These are phyloP conservation scores for Bombus cullumanus DNA, from an alignment of 1,140 invertebrate genomes.

Conservation along the genomic window DNA sequence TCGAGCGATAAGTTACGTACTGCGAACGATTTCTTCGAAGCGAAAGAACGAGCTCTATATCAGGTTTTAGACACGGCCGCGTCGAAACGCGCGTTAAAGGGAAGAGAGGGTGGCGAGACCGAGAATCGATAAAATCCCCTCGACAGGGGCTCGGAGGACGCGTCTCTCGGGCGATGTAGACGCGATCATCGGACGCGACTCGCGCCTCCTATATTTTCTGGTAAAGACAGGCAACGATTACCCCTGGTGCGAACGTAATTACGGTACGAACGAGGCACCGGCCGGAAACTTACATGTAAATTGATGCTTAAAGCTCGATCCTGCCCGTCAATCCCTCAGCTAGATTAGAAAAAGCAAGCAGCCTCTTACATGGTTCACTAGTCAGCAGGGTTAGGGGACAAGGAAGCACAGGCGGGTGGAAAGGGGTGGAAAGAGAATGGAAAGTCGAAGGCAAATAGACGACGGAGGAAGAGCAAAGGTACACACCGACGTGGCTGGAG, in stretches of 20 bases:
- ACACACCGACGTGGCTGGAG: not conserved
- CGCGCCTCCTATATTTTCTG: conserved; percentile 56
- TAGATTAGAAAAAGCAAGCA: conserved; percentile 73
- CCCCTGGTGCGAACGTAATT: conserved; percentile 69
- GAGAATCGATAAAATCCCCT: conserved; percentile 32
- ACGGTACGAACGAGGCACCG: conserved; percentile 50
- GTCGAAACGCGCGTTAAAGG: not conserved
- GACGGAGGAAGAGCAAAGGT: conserved; percentile 11
- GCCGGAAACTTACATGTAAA: conserved; percentile 73
- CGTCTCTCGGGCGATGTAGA: conserved; percentile 4
- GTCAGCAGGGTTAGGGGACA: conserved; percentile 23
- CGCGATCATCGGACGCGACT: conserved; percentile 27
- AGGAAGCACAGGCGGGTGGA: not conserved
- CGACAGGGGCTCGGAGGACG: not conserved
- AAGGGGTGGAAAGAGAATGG: conserved; percentile 32
- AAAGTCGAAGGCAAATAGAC: conserved; percentile 24
- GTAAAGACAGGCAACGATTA: conserved; percentile 58
- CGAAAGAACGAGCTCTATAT: conserved; percentile 15
- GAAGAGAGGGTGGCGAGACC: not conserved
- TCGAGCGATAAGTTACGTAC: not conserved
- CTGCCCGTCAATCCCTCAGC: conserved; percentile 54
- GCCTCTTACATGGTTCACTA: conserved; percentile 69
- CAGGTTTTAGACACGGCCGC: conserved; percentile 21
- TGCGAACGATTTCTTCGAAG: not conserved
- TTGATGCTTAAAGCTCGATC: conserved; percentile 74